A percentile compares a stretch with the other conserved stretches of the same genome.
These are phyloP conservation scores for Theristicus caerulescens DNA, from an alignment of 2,113 vertebrate species.

Conservation along the genomic window DNA sequence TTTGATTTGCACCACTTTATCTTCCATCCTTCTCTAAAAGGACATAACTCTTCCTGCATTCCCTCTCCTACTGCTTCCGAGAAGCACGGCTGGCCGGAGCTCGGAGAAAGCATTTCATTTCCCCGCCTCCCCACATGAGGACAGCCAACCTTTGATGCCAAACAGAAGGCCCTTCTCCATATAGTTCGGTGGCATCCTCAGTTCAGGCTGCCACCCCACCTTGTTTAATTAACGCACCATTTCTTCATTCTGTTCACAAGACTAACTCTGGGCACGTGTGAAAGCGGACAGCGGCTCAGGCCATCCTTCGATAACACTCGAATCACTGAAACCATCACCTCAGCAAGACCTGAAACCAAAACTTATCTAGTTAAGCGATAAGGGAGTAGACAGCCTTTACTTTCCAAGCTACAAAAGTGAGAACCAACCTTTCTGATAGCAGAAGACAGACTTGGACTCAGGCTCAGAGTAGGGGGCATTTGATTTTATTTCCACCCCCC, in stretches of 20 bases:
- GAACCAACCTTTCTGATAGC: background rate
- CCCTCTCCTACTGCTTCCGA: background rate
- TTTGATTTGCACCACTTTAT: background rate
- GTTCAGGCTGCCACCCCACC: background rate
- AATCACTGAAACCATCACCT: background rate
- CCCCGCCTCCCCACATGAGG: background rate
- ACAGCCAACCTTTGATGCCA: background rate
- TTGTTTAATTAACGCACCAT: background rate
- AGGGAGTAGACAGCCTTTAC: background rate
- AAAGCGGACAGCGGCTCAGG: fast-evolving
- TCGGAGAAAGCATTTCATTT: background rate
- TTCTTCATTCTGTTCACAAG: background rate
- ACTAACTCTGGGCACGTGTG: background rate
- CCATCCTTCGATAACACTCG: background rate
- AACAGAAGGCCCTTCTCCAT: background rate
- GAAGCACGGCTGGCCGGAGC: fast-evolving
- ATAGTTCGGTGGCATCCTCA: background rate
- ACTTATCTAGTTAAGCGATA: background rate
- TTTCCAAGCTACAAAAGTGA: background rate
- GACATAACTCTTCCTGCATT: background rate
- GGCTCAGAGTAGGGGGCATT: background rate
- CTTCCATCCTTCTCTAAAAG: background rate
- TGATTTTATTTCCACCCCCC: background rate
- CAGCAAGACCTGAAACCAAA: background rate
- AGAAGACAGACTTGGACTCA: background rate